Evolutionary conservation across 2,888 invertebrate species (phyloP), one percentile per base, ranked within the genome.

Genomic region (Drosophila mercatorum): DNA sequence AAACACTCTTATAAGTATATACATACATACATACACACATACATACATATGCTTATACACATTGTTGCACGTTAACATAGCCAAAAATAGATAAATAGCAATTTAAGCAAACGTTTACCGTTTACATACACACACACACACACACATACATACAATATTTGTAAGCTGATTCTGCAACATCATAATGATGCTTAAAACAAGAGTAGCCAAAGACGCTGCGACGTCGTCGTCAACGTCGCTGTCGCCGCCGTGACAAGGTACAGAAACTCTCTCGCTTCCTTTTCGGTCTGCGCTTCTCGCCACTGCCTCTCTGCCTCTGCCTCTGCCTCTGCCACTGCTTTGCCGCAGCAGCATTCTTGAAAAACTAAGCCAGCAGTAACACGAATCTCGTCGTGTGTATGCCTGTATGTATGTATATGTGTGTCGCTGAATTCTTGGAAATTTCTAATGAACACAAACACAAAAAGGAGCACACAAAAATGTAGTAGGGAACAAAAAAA

Each of bases 331-430:
- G 47, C 41, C 56, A 17, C 17, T 17, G 17, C 17, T 17, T n/a
- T 44, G 44, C 44, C 26, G n/a, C 43, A 8, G 14, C 36, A 61
- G 71, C 66, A 70, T 78, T 80, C 63, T 72, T 65, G 73, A 85
- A 84, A 84, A 84, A 88, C 84, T 84, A 88, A 84, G 86, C 84
- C 88, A 83, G 84, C 84, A 80, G 88, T 77, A 88, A 85, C 86
- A 75, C 88, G 86, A 80, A 83, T 88, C 83, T 81, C 66, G 47
- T 17, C 44, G 51, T 52, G 14, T 51, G 14, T 65, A 5, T 65
- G 5, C 60, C 8, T 75, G 67, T 72, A 49, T 62, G 41, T 77
- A 41, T 77, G 64, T 78, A 51, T 71, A 62, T 66, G 59, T 76
- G 68, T 78, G 88, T 85, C 81, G 83, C 59, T 81, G 70, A 75